Percentiles rank a stretch among this genome's conserved stretches.
Evolutionary conservation across 2,888 invertebrate species (phyloP).

Genomic region (Drosophila cognata): DNA sequence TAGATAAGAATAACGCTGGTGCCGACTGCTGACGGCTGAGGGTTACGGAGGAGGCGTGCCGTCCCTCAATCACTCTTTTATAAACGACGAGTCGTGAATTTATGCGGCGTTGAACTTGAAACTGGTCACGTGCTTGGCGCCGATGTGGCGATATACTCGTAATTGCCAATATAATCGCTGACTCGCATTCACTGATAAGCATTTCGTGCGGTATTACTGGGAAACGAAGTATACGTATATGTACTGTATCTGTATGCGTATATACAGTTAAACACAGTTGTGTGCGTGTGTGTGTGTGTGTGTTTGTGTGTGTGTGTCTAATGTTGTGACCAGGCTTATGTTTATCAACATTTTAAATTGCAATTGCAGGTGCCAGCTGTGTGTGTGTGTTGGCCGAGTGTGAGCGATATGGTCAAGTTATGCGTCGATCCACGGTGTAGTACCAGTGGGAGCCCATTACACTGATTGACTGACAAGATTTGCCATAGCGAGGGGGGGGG

Average conservation of each 20-base stretch:
- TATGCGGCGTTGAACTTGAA: slow-evolving; percentile 70
- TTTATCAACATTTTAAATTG: slow-evolving; percentile 54
- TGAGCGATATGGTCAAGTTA: slow-evolving; percentile 48
- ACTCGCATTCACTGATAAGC: slow-evolving; percentile 67
- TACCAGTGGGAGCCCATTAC: slow-evolving; percentile 69
- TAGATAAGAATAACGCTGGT: slow-evolving; percentile 44
- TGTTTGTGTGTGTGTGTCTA: slow-evolving; percentile 10
- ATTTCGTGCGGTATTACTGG: slow-evolving; percentile 46
- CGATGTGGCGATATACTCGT: slow-evolving; percentile 72
- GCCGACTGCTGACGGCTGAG: neutral
- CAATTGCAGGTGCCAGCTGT: slow-evolving; percentile 40
- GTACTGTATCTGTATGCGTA: neutral
- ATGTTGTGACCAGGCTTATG: slow-evolving; percentile 34
- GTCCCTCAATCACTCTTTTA: slow-evolving; percentile 20
- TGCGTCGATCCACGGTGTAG: slow-evolving; percentile 56
- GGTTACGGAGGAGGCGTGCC: neutral
- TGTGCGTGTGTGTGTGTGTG: slow-evolving; percentile 21
- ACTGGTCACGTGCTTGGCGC: slow-evolving; percentile 76
- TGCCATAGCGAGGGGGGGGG: slow-evolving; percentile 8
- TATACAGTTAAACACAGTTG: neutral
- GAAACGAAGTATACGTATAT: slow-evolving; percentile 1
- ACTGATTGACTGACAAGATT: slow-evolving; percentile 75
- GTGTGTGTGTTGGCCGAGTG: neutral
- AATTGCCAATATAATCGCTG: slow-evolving; percentile 77
- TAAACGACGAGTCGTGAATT: slow-evolving; percentile 44